Conservation (phyloP, 2,113 vertebrate species). For the Gambusia affinis region DNA sequence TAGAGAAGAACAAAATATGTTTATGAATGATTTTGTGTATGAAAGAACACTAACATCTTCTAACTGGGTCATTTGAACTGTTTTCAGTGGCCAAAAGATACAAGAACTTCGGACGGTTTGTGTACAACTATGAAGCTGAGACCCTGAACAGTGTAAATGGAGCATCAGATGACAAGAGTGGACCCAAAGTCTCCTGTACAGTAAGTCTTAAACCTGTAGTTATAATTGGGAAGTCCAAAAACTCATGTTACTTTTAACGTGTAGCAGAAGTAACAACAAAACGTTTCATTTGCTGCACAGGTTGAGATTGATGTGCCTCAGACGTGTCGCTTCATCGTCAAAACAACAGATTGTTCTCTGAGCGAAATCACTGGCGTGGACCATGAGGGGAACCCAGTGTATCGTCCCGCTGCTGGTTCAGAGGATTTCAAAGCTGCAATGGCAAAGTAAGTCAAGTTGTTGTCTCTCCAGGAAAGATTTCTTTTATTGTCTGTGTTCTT, state of each 20-base stretch:
- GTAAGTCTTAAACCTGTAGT: slow-evolving; percentile 56
- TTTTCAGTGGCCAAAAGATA: slow-evolving; percentile 85
- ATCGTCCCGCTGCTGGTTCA: slow-evolving; percentile 79
- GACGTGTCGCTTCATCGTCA: slow-evolving; percentile 85
- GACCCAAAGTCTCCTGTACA: slow-evolving; percentile 87
- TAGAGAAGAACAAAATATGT: neutral
- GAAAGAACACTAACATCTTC: neutral
- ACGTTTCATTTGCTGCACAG: slow-evolving; percentile 66
- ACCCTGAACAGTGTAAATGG: slow-evolving; percentile 82
- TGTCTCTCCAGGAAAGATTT: neutral
- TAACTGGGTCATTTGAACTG: slow-evolving; percentile 18
- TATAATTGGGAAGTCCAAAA: neutral
- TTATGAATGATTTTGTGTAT: neutral
- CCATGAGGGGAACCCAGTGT: slow-evolving; percentile 68
- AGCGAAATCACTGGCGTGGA: slow-evolving; percentile 78
- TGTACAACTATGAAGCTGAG: slow-evolving; percentile 87
- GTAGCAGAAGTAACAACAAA: slow-evolving; percentile 2
- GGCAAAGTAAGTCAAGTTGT: slow-evolving; percentile 80
- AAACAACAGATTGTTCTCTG: slow-evolving; percentile 85
- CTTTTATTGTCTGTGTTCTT: neutral
- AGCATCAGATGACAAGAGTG: slow-evolving; percentile 79
- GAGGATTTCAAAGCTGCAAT: slow-evolving; percentile 86
- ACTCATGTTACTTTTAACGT: neutral
- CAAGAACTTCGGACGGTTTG: slow-evolving; percentile 85
- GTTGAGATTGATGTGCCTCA: slow-evolving; percentile 92